phyloP scores from a whole-genome alignment of 2,888 invertebrate species.

The Busseola fusca region DNA sequence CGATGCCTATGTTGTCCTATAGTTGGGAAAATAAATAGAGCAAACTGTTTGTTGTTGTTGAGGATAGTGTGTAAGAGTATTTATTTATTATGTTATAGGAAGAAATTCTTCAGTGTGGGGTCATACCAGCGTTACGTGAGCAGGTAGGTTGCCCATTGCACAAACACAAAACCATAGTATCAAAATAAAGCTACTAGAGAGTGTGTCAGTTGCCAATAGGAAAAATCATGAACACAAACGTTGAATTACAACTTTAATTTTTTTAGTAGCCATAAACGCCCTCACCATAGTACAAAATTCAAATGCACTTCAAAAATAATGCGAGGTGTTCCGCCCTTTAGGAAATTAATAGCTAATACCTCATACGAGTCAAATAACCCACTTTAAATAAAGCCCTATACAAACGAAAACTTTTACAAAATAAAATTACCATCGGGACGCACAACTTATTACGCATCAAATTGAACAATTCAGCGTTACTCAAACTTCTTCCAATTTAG shows the following conservation, averaged over 20 bases:
- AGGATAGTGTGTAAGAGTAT: neutral
- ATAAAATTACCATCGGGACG: constrained; percentile 39
- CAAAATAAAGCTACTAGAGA: neutral
- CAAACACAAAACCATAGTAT: neutral
- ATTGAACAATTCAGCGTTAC: constrained; percentile 51
- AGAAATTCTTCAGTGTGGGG: neutral
- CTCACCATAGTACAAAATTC: neutral
- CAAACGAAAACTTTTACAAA: constrained; percentile 39
- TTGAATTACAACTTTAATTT: neutral
- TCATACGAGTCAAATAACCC: constrained; percentile 11
- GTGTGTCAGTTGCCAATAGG: neutral
- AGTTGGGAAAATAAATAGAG: constrained; percentile 22
- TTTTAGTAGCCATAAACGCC: neutral
- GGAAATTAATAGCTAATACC: constrained; percentile 9
- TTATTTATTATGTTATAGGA: neutral
- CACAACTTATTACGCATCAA: constrained; percentile 50
- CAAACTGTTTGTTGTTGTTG: neutral
- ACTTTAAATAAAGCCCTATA: constrained; percentile 17
- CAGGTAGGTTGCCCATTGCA: neutral
- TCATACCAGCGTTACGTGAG: neutral
- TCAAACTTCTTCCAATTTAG: constrained; percentile 56
- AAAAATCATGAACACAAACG: neutral
- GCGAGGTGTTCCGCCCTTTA: neutral
- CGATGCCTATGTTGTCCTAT: constrained; percentile 27
- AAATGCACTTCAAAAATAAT: neutral